Base-by-base conservation (phyloP, 2,888 invertebrate genomes). In the Pristionchus fissidentatus region DNA sequence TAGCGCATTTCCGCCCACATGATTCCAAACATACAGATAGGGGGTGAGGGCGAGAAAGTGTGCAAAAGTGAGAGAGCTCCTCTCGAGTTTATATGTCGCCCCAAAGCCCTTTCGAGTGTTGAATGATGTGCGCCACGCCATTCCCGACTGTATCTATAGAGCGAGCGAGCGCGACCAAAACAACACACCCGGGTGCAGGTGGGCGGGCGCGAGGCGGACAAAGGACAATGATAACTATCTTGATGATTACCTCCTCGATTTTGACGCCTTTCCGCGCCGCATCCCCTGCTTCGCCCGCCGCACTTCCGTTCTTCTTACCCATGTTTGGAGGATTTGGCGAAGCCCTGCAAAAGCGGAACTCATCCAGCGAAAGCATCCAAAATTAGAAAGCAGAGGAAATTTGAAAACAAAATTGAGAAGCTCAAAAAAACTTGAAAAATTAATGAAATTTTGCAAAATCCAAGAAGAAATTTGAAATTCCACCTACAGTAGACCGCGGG, bases 251-350 rank as follows among this genome's bases (percentile, higher is more conserved):
- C 80, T 81, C 80, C 62, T 81, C 80, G 43, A 81, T 81, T 46
- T 81, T 81, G 62, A 81, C 80, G 13, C 60, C 80, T 62, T 81
- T 81, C 43, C 62, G 43, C 41, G n/a, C 62, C 29, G 5, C 26
- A 3, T 41, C 49, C 8, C 35, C 55, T n/a, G 38, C 79, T 38
- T 57, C 79, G 38, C 43, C 70, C 70, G n/a, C 62, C n/a, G 57
- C 79, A 57, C 75, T 35, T 49, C 57, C 79, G 79, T 79, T 79
- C 57, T 79, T 57, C 79, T 79, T 79, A 79, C 80, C 80, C 80
- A 81, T 81, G 60, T 35, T 62, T 62, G 41, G 29, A 49, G 80
- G 43, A 70, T 70, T 70, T 70, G 70, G 32, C 29, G 62, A 52
- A 32, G 38, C 41, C 80, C 75, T 77, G 19, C 15, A 77, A 77